These are phyloP conservation scores for Noctua janthe DNA, from an alignment of 2,888 invertebrate species.

Conservation along the genomic window DNA sequence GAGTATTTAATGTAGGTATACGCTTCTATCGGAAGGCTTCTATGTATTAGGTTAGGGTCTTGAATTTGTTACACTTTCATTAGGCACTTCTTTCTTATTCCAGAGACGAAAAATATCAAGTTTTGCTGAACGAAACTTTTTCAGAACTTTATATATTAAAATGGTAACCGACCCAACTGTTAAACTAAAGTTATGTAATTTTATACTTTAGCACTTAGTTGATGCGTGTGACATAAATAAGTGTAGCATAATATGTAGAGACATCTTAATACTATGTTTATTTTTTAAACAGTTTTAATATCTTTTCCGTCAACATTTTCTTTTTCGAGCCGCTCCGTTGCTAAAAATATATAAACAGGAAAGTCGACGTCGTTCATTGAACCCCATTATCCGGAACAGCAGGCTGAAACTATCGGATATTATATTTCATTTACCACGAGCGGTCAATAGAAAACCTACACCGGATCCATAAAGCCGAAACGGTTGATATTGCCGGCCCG, in stretches of 20 bases:
- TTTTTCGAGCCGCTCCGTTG: background rate
- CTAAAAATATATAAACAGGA: constrained; percentile 4
- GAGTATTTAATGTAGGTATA: constrained; percentile 44
- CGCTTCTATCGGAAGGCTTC: background rate
- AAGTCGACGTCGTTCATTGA: constrained; percentile 29
- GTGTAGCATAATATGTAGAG: background rate
- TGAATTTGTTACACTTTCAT: background rate
- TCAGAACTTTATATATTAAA: constrained; percentile 11
- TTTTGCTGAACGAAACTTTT: background rate
- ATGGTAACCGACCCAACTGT: background rate
- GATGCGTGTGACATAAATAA: background rate
- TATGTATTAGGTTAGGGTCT: background rate
- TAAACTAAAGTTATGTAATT: background rate
- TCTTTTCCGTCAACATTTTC: constrained; percentile 1
- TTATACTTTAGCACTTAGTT: background rate
- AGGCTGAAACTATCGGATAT: constrained; percentile 33
- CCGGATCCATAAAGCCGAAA: constrained; percentile 76
- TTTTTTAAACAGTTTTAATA: background rate
- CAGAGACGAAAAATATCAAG: background rate
- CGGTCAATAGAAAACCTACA: constrained; percentile 60
- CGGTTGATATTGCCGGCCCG: constrained; percentile 75
- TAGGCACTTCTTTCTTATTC: constrained; percentile 14
- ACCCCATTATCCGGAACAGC: constrained; percentile 14
- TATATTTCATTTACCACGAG: constrained; percentile 51
- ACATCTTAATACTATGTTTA: background rate